phyloP scores from a whole-genome alignment of 1,140 invertebrate species.

The Parapsyche elsis region DNA sequence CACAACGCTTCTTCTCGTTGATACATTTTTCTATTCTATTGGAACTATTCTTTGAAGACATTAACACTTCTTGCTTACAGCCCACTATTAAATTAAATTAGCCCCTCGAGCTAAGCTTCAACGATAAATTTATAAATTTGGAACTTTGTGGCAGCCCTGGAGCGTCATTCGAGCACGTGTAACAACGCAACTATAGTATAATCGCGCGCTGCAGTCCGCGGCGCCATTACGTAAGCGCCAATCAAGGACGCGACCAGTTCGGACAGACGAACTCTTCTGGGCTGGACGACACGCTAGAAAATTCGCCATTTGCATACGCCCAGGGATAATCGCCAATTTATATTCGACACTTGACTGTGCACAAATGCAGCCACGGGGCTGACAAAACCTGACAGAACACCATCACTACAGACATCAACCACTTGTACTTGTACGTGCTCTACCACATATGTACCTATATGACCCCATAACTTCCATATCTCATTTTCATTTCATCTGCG shows the following conservation, averaged over 20 bases:
- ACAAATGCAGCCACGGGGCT: not conserved
- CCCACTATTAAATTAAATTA: too few relatives aligned
- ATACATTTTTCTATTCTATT: too few relatives aligned
- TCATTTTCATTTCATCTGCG: too few relatives aligned
- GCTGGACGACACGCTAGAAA: not conserved
- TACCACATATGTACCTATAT: too few relatives aligned
- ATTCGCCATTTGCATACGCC: conserved; percentile 27
- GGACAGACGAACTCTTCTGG: conserved; percentile 18
- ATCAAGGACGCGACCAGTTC: conserved; percentile 31
- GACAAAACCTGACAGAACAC: not conserved
- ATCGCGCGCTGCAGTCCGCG: not conserved
- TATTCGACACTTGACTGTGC: conserved; percentile 1
- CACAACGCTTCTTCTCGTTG: too few relatives aligned
- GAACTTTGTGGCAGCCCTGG: not conserved
- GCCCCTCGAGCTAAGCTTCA: too few relatives aligned
- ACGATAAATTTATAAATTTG: too few relatives aligned
- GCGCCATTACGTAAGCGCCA: conserved; percentile 24
- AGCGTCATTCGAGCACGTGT: not conserved
- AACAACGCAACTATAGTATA: not conserved
- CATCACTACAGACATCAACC: too few relatives aligned
- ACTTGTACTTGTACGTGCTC: too few relatives aligned
- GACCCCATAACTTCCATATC: too few relatives aligned
- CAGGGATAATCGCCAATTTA: conserved; percentile 26
- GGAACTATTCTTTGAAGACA: too few relatives aligned
- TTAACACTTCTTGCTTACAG: too few relatives aligned